phyloP scores from a whole-genome alignment of 2,797 vertebrate genomes.

The Octomys mimax region DNA sequence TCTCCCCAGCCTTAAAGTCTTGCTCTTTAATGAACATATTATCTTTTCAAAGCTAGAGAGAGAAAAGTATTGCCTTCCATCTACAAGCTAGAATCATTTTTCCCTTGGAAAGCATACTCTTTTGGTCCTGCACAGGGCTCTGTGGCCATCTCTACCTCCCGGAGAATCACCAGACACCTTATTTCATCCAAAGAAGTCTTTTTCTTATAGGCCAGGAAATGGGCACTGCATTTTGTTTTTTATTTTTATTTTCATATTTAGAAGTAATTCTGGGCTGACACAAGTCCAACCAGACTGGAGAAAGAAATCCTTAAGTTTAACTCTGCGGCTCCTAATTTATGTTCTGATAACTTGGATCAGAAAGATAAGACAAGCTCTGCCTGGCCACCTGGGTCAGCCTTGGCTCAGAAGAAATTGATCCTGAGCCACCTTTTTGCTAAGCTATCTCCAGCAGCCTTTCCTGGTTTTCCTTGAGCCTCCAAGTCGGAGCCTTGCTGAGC shows the following conservation, averaged over 20 bases:
- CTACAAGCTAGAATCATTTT: neutral
- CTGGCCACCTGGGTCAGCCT: neutral
- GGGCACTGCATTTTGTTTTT: neutral
- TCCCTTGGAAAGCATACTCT: neutral
- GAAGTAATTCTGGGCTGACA: neutral
- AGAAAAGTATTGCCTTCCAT: no score
- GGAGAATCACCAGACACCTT: neutral
- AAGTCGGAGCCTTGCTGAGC: neutral
- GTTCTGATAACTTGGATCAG: neutral
- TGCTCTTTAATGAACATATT: neutral
- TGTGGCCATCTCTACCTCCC: neutral
- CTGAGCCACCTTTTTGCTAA: no score
- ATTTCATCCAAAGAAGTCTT: neutral
- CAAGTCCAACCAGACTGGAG: neutral
- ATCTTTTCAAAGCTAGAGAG: neutral
- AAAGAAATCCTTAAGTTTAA: neutral
- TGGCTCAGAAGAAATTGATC: neutral
- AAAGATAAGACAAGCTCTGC: neutral
- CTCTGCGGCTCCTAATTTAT: neutral
- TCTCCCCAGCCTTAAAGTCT: neutral
- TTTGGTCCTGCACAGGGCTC: neutral
- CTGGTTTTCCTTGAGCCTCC: no score
- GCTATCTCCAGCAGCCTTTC: neutral
- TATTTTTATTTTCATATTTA: neutral
- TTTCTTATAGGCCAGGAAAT: conserved; percentile 1